Conservation (phyloP, 2,888 invertebrate genomes). For the Omphaloscelis lunosa region DNA sequence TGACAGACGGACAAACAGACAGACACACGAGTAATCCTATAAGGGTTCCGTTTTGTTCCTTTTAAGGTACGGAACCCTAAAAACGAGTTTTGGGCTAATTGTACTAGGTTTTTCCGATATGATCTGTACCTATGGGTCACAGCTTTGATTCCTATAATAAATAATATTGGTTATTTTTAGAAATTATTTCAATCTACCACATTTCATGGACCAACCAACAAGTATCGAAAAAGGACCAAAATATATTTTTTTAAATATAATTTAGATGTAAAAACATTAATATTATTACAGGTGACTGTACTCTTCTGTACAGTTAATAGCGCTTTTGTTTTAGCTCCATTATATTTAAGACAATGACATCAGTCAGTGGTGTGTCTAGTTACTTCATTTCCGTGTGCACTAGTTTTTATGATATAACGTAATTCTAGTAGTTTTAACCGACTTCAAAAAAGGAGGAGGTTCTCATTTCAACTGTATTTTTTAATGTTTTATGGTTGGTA, state of each 20-base stretch:
- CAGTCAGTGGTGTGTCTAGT: not conserved
- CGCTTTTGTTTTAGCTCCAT: conserved; percentile 46
- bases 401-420: conserved; percentile 24
- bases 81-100: too few relatives aligned
- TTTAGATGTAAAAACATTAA: not conserved
- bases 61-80: too few relatives aligned
- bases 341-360: conserved; percentile 47
- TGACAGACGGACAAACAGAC: too few relatives aligned
- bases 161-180: not conserved
- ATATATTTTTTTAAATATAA: not conserved
- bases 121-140: not conserved
- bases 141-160: not conserved
- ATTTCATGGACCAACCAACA: not conserved
- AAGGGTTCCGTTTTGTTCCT: too few relatives aligned
- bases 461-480: too few relatives aligned
- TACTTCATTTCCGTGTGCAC: conserved; percentile 40
- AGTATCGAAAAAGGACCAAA: not conserved
- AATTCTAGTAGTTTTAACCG: conserved; percentile 1
- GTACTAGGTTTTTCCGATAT: too few relatives aligned
- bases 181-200: not conserved
- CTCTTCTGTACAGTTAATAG: conserved; percentile 13
- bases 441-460: too few relatives aligned
- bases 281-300: conserved; percentile 21
- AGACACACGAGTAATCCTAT: too few relatives aligned
- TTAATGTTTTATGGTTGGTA: too few relatives aligned